These are phyloP conservation scores for Cyprinodon brontotheroides DNA, from an alignment of 2,113 vertebrate genomes.

Conservation along the genomic window DNA sequence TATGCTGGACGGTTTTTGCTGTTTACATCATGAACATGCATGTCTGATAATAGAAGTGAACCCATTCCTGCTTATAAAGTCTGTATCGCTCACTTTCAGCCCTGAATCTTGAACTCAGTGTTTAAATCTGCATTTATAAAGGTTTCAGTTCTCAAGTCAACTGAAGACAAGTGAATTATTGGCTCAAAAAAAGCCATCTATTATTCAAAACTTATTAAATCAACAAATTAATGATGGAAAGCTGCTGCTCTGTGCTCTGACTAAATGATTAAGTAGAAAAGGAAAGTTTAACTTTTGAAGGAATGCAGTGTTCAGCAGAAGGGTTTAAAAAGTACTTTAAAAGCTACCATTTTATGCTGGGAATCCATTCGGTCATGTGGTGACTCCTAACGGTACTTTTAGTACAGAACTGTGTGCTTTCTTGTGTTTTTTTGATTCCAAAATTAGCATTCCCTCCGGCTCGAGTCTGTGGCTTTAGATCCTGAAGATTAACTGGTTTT, in stretches of 20 bases:
- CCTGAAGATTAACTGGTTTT: background rate
- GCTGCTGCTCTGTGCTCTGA: background rate
- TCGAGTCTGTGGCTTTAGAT: background rate
- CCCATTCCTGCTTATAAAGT: background rate
- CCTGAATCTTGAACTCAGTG: background rate
- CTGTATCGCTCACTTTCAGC: background rate
- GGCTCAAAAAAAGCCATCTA: background rate
- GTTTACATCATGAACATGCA: background rate
- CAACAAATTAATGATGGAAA: background rate
- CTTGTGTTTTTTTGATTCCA: background rate
- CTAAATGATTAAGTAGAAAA: background rate
- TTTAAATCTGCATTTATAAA: background rate
- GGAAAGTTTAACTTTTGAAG: background rate
- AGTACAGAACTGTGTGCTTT: background rate
- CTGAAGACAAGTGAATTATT: background rate
- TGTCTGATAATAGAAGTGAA: background rate
- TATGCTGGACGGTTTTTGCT: background rate
- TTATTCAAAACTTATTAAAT: background rate
- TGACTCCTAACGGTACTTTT: background rate
- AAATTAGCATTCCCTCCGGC: background rate
- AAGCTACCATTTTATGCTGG: background rate
- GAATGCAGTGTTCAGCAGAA: background rate
- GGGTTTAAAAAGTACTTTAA: background rate
- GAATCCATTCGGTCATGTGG: background rate
- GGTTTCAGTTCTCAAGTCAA: background rate